A percentile compares a stretch with the other conserved stretches of the same genome.
Evolutionary conservation across 1,140 invertebrate genomes (phyloP).

Genomic region (Solenopsis fugax): DNA sequence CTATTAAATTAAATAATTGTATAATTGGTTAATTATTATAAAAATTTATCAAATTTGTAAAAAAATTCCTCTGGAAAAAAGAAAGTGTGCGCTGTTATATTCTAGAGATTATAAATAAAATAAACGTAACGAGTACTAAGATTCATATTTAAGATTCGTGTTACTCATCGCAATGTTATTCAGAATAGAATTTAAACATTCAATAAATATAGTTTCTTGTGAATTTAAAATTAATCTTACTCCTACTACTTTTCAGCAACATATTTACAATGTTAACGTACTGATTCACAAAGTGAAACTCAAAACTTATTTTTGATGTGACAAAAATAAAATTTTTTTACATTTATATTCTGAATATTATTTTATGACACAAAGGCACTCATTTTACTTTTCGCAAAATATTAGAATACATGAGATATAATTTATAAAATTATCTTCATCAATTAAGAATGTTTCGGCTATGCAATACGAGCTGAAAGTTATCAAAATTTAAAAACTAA

Average conservation of each 20-base stretch:
- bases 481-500: no score
- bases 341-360: not conserved
- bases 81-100: no score
- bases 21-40: no score
- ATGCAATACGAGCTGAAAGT: no score
- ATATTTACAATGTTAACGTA: not conserved
- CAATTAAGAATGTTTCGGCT: not conserved
- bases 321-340: slow-evolving; percentile 7
- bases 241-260: not conserved
- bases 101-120: not conserved
- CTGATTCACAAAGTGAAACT: not conserved
- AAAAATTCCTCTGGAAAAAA: no score
- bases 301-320: not conserved
- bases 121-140: not conserved
- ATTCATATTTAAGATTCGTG: not conserved
- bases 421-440: not conserved
- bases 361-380: not conserved
- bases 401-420: not conserved
- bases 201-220: slow-evolving; percentile 25
- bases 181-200: not conserved
- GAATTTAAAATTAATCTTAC: slow-evolving; percentile 36
- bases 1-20: no score
- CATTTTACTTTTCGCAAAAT: not conserved
- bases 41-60: no score
- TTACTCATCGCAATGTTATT: slow-evolving; percentile 12